These are phyloP conservation scores for Acrobeloides nanus DNA, from an alignment of 2,888 invertebrate species.

Conservation along the genomic window DNA sequence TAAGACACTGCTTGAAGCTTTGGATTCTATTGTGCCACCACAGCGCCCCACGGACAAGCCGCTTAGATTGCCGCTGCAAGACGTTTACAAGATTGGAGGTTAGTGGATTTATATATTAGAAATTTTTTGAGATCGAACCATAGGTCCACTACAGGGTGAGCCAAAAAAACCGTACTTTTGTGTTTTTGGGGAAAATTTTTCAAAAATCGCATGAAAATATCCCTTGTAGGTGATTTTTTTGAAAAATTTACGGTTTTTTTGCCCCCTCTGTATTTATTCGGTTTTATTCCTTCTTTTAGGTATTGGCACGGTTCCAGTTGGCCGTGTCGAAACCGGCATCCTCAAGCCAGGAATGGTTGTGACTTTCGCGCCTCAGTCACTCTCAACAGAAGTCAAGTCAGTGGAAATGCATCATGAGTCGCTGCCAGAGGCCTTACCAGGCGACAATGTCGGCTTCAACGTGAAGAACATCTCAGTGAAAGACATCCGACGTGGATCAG, in stretches of 20 bases:
- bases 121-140: too few species aligned
- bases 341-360: constrained; percentile 88
- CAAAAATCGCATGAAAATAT: too few species aligned
- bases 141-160: too few species aligned
- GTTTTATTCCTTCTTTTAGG: constrained; percentile 42
- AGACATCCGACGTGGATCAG: constrained; percentile 97
- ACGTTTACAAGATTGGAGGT: constrained; percentile 99
- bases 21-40: constrained; percentile 92
- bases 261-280: too few species aligned
- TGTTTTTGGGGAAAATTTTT: too few species aligned
- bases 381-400: constrained; percentile 98
- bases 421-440: constrained; percentile 67
- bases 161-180: too few species aligned
- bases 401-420: constrained; percentile 99
- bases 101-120: constrained; percentile 54
- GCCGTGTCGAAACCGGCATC: constrained; percentile 95
- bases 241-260: too few species aligned
- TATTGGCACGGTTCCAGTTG: constrained; percentile 99
- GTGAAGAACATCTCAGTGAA: constrained; percentile 99
- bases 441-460: constrained; percentile 99
- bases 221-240: too few species aligned
- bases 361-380: constrained; percentile 88
- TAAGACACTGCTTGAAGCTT: constrained; percentile 89
- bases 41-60: constrained; percentile 90
- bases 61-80: constrained; percentile 95